Conservation (phyloP, 2,113 vertebrate species). For the Struthio camelus region DNA sequence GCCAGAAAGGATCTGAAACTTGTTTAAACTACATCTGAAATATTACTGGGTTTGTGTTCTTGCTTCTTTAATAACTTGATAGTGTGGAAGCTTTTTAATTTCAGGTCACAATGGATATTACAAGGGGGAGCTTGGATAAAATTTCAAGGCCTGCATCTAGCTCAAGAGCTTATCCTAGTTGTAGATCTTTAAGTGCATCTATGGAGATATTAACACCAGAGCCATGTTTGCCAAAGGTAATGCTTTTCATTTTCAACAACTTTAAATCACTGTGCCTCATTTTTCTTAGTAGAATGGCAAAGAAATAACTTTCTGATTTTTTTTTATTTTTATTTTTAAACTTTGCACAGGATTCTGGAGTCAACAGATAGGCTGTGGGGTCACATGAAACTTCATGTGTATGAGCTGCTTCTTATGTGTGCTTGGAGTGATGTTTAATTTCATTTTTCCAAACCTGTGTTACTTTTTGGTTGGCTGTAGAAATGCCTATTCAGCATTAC, state of each 20-base stretch:
- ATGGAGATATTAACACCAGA: conserved; percentile 80
- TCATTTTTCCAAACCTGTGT: background rate
- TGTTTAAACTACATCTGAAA: background rate
- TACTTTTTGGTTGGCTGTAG: background rate
- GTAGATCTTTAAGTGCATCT: conserved; percentile 69
- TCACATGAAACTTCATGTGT: background rate
- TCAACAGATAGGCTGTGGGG: background rate
- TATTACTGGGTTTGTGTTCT: background rate
- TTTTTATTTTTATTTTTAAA: background rate
- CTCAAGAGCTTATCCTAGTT: conserved; percentile 64
- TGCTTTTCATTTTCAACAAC: background rate
- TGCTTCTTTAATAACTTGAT: background rate
- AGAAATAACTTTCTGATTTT: background rate
- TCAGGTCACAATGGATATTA: conserved; percentile 80
- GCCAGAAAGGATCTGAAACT: background rate
- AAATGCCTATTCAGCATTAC: background rate
- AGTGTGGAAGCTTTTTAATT: background rate
- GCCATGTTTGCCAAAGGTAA: conserved; percentile 74
- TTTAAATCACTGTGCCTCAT: background rate
- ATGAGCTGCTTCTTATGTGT: background rate
- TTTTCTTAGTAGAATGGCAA: background rate
- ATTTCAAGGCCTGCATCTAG: conserved; percentile 80
- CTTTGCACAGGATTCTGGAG: background rate
- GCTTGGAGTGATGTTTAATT: background rate
- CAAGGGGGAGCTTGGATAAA: conserved; percentile 77